Evolutionary conservation across 2,797 vertebrate species (phyloP), one percentile per base, ranked within the genome.

Genomic region (Ptychadena robeensis): DNA sequence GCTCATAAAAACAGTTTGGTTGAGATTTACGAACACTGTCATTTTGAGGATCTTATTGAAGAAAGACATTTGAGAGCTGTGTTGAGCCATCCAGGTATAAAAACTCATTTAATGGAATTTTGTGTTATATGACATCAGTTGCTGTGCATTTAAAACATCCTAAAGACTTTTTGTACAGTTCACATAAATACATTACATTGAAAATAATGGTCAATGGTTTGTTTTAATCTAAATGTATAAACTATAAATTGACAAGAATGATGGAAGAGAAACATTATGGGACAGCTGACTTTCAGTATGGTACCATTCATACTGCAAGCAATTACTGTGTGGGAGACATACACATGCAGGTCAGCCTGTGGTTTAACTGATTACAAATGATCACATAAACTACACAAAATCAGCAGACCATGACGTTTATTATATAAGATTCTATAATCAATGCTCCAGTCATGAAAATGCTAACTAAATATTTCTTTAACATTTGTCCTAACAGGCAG

Each of bases 391-490:
- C 68, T 44, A 53, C 40, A 14, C 25, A 25, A 40, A 59, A 61
- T 70, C 53, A 63, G 37, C 35, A 31, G 12, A 73, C 35, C 28
- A 25, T 35, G 31, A n/a, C 32, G 37, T 75, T 37, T 31, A 59
- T 35, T 73, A 38, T 63, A 63, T 59, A 34, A n/a, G 8, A 12
- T 59, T 44, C 11, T 37, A 44, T 70, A 77, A 77, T 82, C 65
- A 82, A 63, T 77, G 28, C 25, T 68, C 38, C 25, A 18, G 63
- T 69, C 76, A 70, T 71, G 32, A 80, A 59, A 44, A 57, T 44
- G 35, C 65, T 69, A 79, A 14, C 44, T 44, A 71, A 31, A 34
- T 70, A 67, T 71, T 71, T 80, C 40, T 32, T 70, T 80, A 38
- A 69, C 38, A 57, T 44, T 30, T 66, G 68, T 65, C 7, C 25